These are phyloP conservation scores for Drosophila seguyi DNA, from an alignment of 1,140 invertebrate species.

Conservation along the genomic window DNA sequence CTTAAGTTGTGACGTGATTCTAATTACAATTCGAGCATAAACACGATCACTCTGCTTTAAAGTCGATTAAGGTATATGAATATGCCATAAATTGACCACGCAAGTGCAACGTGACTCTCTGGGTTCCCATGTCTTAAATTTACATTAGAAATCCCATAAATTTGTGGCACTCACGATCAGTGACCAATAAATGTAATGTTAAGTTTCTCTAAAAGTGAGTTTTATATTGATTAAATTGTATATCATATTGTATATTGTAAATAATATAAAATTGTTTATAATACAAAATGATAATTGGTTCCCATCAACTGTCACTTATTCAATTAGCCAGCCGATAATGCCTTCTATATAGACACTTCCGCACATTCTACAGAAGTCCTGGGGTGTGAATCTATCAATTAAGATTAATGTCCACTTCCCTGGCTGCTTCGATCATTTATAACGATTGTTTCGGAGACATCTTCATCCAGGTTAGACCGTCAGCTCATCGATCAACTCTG, in stretches of 20 bases:
- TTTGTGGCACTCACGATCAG: constrained; percentile 16
- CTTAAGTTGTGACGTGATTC: constrained; percentile 29
- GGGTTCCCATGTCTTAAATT: constrained; percentile 3
- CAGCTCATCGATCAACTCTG: constrained; percentile 38
- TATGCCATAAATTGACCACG: constrained; percentile 23
- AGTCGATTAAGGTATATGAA: constrained; percentile 27
- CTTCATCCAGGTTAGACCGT: constrained; percentile 16
- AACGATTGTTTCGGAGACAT: constrained; percentile 41
- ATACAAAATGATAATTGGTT: constrained; percentile 1
- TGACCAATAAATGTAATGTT: neutral
- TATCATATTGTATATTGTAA: too few species aligned
- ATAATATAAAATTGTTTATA: too few species aligned
- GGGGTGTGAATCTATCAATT: constrained; percentile 54
- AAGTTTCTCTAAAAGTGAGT: neutral
- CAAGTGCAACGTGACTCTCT: constrained; percentile 30
- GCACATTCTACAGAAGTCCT: constrained; percentile 25
- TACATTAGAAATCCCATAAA: constrained; percentile 20
- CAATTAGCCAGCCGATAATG: constrained; percentile 25
- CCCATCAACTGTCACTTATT: constrained; percentile 25
- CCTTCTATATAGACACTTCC: constrained; percentile 44
- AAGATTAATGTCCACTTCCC: constrained; percentile 62
- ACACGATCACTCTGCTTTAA: constrained; percentile 19
- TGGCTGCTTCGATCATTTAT: constrained; percentile 38
- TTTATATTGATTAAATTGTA: neutral
- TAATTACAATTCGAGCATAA: constrained; percentile 5